Base-by-base conservation (phyloP, 2,797 vertebrate genomes). In the Neoniphon sammara region DNA sequence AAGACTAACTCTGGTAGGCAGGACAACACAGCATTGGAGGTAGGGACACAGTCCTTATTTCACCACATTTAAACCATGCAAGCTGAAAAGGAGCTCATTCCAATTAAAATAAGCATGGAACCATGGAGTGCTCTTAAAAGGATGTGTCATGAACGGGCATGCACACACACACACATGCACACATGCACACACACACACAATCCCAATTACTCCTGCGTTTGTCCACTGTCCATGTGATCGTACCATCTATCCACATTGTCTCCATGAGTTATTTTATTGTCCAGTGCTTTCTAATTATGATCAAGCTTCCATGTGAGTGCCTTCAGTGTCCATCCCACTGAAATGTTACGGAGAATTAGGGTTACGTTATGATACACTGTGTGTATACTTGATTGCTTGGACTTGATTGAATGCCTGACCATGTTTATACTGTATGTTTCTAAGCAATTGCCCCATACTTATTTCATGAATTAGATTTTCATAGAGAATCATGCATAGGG, bases 271-370 rank as follows among this genome's bases (percentile, higher is more conserved):
- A 83, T 85, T 81, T 84, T 82, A 76, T 80, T n/a, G 78, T 65
- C 69, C 69, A 83, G 62, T 83, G 73, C 69, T 71, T 77, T 83
- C 63, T 87, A 83, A 90, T 90, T 86, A 87, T 65, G 70, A 83
- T 49, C 4, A 39, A 44, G 66, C 34, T 47, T 25, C 46, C 18
- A 21, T 70, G 56, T 34, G 50, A 34, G 34, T 20, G 18, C 34
- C 11, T 59, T 59, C 21, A 39, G 23, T 21, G n/a, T 15, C 47
- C 49, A 34, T 30, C 30, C 30, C 49, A 36, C 49, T 36, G 47
- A 65, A 39, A 39, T 11, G 34, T 36, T 39, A 59, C 42, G 7
- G 57, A 42, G n/a, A 21, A 20, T 7, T 21, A 18, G 15, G n/a
- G 6, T 15, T 15, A n/a, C 7, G 47, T 0, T 0, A 49, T 18